Conservation (phyloP, 2,113 vertebrate species). For the Fulica atra region DNA sequence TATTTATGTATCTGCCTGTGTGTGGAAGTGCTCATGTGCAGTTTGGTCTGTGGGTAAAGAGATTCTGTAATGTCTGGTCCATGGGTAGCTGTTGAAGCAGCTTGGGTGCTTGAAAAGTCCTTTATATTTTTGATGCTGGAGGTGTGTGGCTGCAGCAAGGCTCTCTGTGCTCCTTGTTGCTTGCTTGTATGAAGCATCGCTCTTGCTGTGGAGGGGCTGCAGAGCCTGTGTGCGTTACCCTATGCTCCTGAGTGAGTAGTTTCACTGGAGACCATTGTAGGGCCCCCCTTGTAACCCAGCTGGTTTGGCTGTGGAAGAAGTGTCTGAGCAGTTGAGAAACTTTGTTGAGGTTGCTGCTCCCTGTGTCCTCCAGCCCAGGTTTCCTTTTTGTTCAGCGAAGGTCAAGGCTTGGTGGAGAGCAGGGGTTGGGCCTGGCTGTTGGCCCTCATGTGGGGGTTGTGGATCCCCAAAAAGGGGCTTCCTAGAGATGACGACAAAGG, state of each 20-base stretch:
- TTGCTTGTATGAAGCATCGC: background rate
- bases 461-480: background rate
- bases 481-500: background rate
- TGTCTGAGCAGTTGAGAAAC: background rate
- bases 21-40: no score
- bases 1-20: fast-evolving
- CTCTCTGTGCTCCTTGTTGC: no score
- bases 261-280: background rate
- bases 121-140: background rate
- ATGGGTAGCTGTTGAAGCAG: background rate
- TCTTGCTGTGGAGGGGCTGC: background rate
- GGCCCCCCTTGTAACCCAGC: background rate
- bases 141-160: background rate
- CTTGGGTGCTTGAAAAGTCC: fast-evolving
- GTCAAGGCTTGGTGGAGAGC: background rate
- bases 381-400: fast-evolving
- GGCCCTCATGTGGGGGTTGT: fast-evolving
- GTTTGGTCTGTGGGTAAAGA: no score
- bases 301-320: no score
- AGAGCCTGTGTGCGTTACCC: fast-evolving
- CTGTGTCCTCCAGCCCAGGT: background rate
- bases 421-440: fast-evolving
- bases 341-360: background rate
- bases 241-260: background rate
- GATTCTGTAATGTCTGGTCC: fast-evolving